phyloP scores from a whole-genome alignment of 1,140 invertebrate species.

The Orchesella cincta region DNA sequence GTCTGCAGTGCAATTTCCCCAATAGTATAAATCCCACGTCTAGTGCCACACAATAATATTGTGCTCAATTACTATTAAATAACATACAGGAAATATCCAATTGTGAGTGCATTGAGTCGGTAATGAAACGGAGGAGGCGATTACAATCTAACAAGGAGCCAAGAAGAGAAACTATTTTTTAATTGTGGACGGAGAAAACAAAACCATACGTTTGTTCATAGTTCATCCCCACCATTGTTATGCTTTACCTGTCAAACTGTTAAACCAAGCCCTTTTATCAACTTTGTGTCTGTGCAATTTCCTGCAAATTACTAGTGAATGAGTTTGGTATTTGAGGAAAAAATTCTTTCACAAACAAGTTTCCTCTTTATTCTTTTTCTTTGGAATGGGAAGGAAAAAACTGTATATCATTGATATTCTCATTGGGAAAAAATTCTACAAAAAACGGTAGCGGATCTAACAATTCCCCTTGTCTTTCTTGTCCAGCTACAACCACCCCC shows the following conservation, averaged over 20 bases:
- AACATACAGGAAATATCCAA: not conserved
- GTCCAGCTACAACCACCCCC: not conserved
- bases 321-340: not conserved
- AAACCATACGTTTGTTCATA: not conserved
- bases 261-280: not conserved
- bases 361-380: not conserved
- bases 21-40: no score
- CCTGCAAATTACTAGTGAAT: not conserved
- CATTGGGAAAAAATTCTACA: not conserved
- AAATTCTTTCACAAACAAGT: not conserved
- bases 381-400: not conserved
- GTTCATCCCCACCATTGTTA: not conserved
- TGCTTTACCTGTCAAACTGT: not conserved
- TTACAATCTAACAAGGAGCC: not conserved
- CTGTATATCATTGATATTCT: no score
- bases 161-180: not conserved
- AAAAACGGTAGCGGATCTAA: not conserved
- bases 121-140: not conserved
- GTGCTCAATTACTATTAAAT: not conserved
- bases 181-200: not conserved
- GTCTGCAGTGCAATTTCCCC: no score
- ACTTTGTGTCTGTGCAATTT: not conserved
- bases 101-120: not conserved
- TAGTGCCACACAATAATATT: not conserved
- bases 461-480: not conserved